These are phyloP conservation scores for Limnephilus auricula DNA, from an alignment of 2,888 invertebrate species.

Conservation along the genomic window DNA sequence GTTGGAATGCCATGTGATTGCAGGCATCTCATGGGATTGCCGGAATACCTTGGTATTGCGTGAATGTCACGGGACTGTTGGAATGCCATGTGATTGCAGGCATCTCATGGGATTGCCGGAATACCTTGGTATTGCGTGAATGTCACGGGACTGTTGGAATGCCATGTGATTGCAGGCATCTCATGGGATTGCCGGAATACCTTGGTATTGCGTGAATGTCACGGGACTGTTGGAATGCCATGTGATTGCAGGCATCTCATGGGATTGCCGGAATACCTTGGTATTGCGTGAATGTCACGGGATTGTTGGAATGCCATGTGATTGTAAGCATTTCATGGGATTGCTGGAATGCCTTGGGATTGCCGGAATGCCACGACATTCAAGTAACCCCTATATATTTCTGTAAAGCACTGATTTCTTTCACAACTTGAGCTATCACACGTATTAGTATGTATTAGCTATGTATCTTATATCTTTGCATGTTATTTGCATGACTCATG, in stretches of 20 bases:
- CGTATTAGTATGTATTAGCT: slow-evolving; percentile 20
- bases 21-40: not conserved
- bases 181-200: not conserved
- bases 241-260: not conserved
- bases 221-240: not conserved
- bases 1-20: not conserved
- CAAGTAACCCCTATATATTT: not conserved
- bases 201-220: not conserved
- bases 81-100: not conserved
- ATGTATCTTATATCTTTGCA: slow-evolving; percentile 42
- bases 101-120: not conserved
- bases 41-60: not conserved
- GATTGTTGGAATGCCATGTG: not conserved
- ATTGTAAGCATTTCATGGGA: not conserved
- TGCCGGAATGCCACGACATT: not conserved
- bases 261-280: not conserved
- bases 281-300: not conserved
- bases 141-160: not conserved
- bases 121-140: not conserved
- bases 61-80: not conserved
- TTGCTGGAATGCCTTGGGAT: not conserved
- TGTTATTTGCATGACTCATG: slow-evolving; percentile 54
- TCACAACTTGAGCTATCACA: not conserved
- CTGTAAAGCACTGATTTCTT: not conserved
- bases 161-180: not conserved